Conservation (phyloP, 2,113 vertebrate genomes). For the Forbesichthys papilliferus region DNA sequence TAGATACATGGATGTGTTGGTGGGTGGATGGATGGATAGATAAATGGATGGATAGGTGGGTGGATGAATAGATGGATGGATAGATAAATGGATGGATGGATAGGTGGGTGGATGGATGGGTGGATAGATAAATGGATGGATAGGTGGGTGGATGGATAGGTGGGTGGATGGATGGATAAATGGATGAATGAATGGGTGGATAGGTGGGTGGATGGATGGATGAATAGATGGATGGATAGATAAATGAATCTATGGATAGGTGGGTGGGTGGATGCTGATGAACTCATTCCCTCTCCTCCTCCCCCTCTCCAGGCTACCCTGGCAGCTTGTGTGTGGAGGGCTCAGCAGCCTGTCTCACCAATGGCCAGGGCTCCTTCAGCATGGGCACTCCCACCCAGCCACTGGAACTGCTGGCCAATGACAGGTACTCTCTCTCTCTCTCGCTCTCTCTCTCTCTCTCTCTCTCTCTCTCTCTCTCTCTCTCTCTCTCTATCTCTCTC, state of each 20-base stretch:
- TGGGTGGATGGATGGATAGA: too few relatives aligned
- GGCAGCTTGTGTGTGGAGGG: constrained; percentile 73
- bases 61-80: too few relatives aligned
- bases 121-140: neutral
- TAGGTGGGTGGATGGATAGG: neutral
- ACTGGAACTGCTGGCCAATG: constrained; percentile 75
- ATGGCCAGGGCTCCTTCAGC: constrained; percentile 57
- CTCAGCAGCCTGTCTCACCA: constrained; percentile 86
- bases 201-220: too few relatives aligned
- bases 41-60: too few relatives aligned
- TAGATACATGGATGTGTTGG: too few relatives aligned
- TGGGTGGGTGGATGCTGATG: neutral
- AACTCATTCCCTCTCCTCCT: neutral
- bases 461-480: too few relatives aligned
- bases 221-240: too few relatives aligned
- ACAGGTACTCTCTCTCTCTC: constrained; percentile 77
- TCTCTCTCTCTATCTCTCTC: too few relatives aligned
- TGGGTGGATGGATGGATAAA: too few relatives aligned
- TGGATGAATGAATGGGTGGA: neutral
- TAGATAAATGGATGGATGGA: too few relatives aligned
- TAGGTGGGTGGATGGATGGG: neutral
- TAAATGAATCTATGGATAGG: neutral
- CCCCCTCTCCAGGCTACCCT: constrained; percentile 40
- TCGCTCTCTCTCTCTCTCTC: too few relatives aligned
- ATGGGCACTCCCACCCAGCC: constrained; percentile 80